Base-by-base conservation (phyloP, 2,888 invertebrate genomes). In the Cantharis lateralis region DNA sequence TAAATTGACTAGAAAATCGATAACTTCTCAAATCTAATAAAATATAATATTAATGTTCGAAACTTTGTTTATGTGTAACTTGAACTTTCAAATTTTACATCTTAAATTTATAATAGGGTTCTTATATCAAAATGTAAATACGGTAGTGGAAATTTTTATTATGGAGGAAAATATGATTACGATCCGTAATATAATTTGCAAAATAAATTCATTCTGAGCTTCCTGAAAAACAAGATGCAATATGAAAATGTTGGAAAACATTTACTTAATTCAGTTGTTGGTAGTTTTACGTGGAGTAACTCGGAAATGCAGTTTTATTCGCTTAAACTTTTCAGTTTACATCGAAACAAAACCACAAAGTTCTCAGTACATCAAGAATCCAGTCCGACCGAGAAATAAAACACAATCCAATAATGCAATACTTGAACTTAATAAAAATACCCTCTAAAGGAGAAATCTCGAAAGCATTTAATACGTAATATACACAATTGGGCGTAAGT, bases 1-100 rank as follows among this genome's bases (percentile, higher is more conserved):
- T 71, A 62, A 11, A 62, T 71, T 70, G 18, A n/a, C 70, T 48
- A 13, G 62, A 62, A 71, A 71, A 71, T 71, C 70, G 26, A 71
- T 71, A 71, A 5, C 62, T 15, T 71, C 11, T 24, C n/a, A 48
- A 3, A 48, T 24, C 70, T 26, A 71, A 71, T 26, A 71, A 62
- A 48, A 48, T 48, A 48, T 48, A 48, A 48, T 48, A 48, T 48
- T 48, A 48, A 48, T n/a, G 48, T n/a, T n/a, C n/a, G n/a, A 48
- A 48, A 48, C n/a, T 48, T 48, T 48, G n/a, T 48, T 48, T 48
- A 48, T 48, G n/a, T n/a, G 48, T 48, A 48, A 48, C 9, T 48
- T 48, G 48, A 48, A 48, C 48, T 48, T 48, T n/a, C 7, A n/a
- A 48, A 48, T 48, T 48, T 48, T 48, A 48, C 48, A n/a, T 48